Percentiles rank a stretch among this genome's conserved stretches.
Conservation (phyloP, 2,113 vertebrate species). For the Calypte anna region DNA sequence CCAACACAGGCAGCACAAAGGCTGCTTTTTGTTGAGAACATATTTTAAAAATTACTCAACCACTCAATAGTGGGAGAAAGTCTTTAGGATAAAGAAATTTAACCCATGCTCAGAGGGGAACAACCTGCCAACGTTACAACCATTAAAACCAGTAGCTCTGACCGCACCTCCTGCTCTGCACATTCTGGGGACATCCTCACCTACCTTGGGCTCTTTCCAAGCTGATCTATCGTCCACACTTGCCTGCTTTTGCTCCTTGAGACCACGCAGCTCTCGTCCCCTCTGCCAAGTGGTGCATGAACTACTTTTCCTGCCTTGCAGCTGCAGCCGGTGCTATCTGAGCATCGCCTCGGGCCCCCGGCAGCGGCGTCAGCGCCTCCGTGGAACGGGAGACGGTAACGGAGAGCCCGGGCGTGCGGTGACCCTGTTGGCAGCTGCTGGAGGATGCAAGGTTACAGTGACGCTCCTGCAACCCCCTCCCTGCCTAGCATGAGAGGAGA, state of each 20-base stretch:
- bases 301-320: not conserved
- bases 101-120: not conserved
- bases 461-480: not conserved
- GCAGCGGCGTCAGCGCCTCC: not conserved
- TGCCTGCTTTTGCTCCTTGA: not conserved
- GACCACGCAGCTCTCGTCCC: not conserved
- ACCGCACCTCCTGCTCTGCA: rapidly evolving
- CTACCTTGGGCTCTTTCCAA: not conserved
- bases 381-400: not conserved
- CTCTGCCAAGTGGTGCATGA: not conserved
- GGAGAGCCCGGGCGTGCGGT: rapidly evolving
- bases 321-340: not conserved
- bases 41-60: not conserved
- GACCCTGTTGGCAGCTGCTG: not conserved
- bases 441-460: not conserved
- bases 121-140: not conserved
- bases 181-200: not conserved
- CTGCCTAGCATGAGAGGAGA: not conserved
- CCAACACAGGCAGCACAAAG: not conserved
- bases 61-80: not conserved
- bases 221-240: rapidly evolving
- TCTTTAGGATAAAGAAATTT: not conserved
- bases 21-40: not conserved
- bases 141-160: not conserved
- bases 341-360: not conserved